Conservation (phyloP, 1,140 invertebrate genomes). For the Caenorhabditis tropicalis region DNA sequence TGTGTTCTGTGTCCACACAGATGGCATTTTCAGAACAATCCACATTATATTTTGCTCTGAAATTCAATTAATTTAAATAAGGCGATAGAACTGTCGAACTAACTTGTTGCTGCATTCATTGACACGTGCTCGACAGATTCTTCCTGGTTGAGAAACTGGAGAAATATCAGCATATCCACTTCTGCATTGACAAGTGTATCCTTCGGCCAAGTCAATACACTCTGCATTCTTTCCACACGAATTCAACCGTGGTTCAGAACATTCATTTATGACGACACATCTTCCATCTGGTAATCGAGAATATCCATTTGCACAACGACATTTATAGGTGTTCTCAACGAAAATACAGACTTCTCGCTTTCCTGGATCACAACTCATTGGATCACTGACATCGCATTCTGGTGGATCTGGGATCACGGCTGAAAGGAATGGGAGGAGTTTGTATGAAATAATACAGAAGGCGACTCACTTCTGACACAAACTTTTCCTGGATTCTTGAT, state of each 20-base stretch:
- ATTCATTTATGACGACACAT: constrained; percentile 71
- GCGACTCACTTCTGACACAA: constrained; percentile 62
- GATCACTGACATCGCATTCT: constrained; percentile 71
- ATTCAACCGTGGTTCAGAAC: constrained; percentile 63
- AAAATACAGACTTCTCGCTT: constrained; percentile 70
- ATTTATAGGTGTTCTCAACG: constrained; percentile 67
- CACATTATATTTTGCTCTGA: constrained; percentile 59
- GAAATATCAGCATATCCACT: constrained; percentile 69
- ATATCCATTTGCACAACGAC: constrained; percentile 67
- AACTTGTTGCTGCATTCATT: constrained; percentile 65
- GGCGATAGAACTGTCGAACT: neutral
- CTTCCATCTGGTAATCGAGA: constrained; percentile 69
- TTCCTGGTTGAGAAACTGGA: constrained; percentile 59
- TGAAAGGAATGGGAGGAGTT: constrained; percentile 46
- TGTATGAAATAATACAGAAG: neutral
- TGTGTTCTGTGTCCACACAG: constrained; percentile 71
- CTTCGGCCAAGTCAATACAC: constrained; percentile 69
- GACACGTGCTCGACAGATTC: constrained; percentile 63
- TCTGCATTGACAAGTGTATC: constrained; percentile 68
- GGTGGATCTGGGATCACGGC: constrained; percentile 64
- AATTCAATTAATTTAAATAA: neutral
- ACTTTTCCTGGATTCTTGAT: constrained; percentile 63
- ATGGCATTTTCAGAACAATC: constrained; percentile 70
- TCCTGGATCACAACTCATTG: constrained; percentile 69
- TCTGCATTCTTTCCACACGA: constrained; percentile 66